A percentile compares a stretch with the other conserved stretches of the same genome.
phyloP scores from a whole-genome alignment of 2,113 vertebrate genomes.

The Delphinapterus leucas region DNA sequence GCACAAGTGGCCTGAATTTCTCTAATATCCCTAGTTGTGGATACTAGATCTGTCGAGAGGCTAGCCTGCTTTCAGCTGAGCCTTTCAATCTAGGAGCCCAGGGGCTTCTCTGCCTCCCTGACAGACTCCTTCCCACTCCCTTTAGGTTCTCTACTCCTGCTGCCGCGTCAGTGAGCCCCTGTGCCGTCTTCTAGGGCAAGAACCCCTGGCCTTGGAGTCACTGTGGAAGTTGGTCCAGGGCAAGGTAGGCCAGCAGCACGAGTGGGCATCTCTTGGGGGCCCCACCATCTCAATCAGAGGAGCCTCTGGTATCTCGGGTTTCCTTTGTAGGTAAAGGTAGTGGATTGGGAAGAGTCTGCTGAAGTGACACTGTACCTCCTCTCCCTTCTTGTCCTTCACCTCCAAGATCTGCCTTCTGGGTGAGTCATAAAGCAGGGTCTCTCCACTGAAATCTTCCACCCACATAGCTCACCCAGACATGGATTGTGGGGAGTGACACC shows the following conservation, averaged over 20 bases:
- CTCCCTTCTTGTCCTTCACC: slow-evolving; percentile 76
- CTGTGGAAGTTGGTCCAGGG: slow-evolving; percentile 72
- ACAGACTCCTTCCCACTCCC: neutral
- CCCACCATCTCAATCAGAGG: neutral
- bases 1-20: neutral
- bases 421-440: slow-evolving; percentile 64
- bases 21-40: neutral
- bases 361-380: slow-evolving; percentile 82
- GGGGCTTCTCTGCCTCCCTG: neutral
- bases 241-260: slow-evolving; percentile 76
- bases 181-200: slow-evolving; percentile 74
- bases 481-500: neutral
- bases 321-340: slow-evolving; percentile 74
- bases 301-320: slow-evolving; percentile 13
- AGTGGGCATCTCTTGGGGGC: fast-evolving
- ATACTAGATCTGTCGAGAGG: neutral
- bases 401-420: slow-evolving; percentile 76
- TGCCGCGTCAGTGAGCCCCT: slow-evolving; percentile 76
- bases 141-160: slow-evolving; percentile 82
- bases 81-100: neutral
- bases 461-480: neutral
- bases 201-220: slow-evolving; percentile 69
- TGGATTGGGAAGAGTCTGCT: slow-evolving; percentile 53
- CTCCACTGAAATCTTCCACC: neutral
- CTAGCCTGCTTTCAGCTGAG: neutral